Percentiles rank a stretch among this genome's conserved stretches.
Conservation (phyloP, 2,113 vertebrate genomes). For the Archocentrus centrarchus region DNA sequence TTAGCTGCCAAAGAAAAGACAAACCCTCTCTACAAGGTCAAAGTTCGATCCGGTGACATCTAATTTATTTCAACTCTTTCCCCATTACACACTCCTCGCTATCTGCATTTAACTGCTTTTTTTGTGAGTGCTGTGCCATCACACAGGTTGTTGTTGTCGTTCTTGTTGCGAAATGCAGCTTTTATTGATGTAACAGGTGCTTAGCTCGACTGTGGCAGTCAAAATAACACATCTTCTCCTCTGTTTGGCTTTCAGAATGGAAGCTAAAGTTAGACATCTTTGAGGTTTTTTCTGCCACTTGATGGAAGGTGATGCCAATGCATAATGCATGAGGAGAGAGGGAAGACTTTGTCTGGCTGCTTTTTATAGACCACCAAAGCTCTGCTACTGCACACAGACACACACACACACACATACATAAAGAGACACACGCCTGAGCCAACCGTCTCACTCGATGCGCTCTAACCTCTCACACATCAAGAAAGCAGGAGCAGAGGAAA, state of each 20-base stretch:
- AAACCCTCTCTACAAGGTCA: slow-evolving; percentile 49
- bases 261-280: slow-evolving; percentile 90
- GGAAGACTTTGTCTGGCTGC: slow-evolving; percentile 93
- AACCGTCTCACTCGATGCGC: slow-evolving; percentile 76
- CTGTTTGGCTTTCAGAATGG: slow-evolving; percentile 77
- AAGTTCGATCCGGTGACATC: slow-evolving; percentile 43
- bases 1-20: slow-evolving; percentile 3
- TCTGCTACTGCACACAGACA: slow-evolving; percentile 21
- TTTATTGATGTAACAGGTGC: slow-evolving; percentile 86
- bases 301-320: slow-evolving; percentile 91
- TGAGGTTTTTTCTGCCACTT: slow-evolving; percentile 92
- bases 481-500: slow-evolving; percentile 72
- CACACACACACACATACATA: background rate
- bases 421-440: slow-evolving; percentile 26
- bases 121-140: slow-evolving; percentile 48
- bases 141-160: slow-evolving; percentile 72
- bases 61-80: slow-evolving; percentile 25
- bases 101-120: slow-evolving; percentile 57
- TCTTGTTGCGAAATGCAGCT: slow-evolving; percentile 64
- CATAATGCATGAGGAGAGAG: slow-evolving; percentile 98
- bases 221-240: slow-evolving; percentile 69
- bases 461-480: slow-evolving; percentile 83
- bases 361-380: slow-evolving; percentile 91
- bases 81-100: background rate
- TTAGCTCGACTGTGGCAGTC: slow-evolving; percentile 74